Base-by-base conservation (phyloP, 2,888 invertebrate species). In the Protophormia terraenovae region DNA sequence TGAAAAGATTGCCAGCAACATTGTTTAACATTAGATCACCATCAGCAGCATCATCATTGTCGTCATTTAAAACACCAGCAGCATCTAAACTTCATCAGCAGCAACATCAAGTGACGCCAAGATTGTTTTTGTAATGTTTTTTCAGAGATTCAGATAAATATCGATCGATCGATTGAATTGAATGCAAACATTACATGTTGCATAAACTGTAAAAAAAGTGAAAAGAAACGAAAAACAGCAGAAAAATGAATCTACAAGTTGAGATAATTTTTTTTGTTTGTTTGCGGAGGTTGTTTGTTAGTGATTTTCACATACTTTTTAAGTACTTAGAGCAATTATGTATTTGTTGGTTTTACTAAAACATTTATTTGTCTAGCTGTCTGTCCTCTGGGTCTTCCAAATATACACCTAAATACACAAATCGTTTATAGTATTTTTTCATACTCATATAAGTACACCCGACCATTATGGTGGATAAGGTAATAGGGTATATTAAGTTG, bases 81-180 rank as follows among this genome's bases (percentile, higher is more conserved):
- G 35, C 47, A 67, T 1, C 47, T 35, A 53, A 50, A n/a, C 58
- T 58, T 16, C 32, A 60, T 10, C 55, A 14, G 3, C 22, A 58
- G 14, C 41, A 35, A 50, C 62, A 35, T 41, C 47, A 76, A 80
- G 75, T 72, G 80, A 80, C 80, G 84, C 80, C 60, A 72, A 77
- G 71, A 80, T 84, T 76, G 64, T 50, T 79, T 84, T 84, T 38
- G n/a, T 60, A 84, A 32, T 84, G 50, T 64, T 84, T 72, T 14
- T 22, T 50, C 3, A 24, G 8, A 29, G 41, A 53, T 79, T 82
- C 35, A 62, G 69, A 53, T 76, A 69, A 50, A 60, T 50, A 69
- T 50, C 47, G 47, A 47, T 47, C 47, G 41, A 69, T 50, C 32
- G 32, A 55, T 58, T 24, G 27, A 24, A 67, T 67, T 75, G 60